Base-by-base conservation (phyloP, 2,113 vertebrate species). In the Vidua macroura region DNA sequence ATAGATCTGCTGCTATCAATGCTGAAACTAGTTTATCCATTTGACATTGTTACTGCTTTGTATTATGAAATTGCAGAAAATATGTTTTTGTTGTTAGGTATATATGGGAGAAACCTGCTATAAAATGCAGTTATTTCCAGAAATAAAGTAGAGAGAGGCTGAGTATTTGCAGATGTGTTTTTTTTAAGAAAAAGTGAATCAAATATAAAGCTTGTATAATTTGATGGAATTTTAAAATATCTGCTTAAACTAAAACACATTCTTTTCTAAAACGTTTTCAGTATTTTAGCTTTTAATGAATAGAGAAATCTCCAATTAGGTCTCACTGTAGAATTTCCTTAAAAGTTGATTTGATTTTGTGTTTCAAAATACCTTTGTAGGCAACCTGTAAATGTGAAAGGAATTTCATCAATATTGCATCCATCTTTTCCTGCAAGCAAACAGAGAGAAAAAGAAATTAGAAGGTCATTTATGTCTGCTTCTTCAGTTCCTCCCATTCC, bases 401-500 rank as follows among this genome's bases (percentile, higher is more conserved):
- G 73, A 63, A 63, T 66, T 79, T 27, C 88, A 28, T 66, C 92
- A 31, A 0, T 56, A 15, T 12, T 31, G 8, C 58, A 60, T 77
- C 91, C 78, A 9, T 70, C 96, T 70, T 78, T 27, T 17, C 31
- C 66, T 68, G 85, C 79, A 86, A 96, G 91, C 83, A 86, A 83
- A 46, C 58, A 93, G 51, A 19, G 31, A 83, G 94, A 97, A 83
- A 83, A 35, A 33, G 95, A 96, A 70, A 80, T 46, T 11, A 92
- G 77, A 82, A 53, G 15, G 49, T 81, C 95, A 7, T 58, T 64
- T 76, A 86, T 52, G 31, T 90, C 86, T 56, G 31, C 63, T 46
- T 53, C 72, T 68, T 43, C 90, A 44, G 77, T 98, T 63, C 99
- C 99, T 95, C 94, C 96, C n/a, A 75, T 98, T 78, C 99, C 99